Evolutionary conservation across 2,113 vertebrate genomes (phyloP), one percentile per base, ranked within the genome.

Genomic region (Platichthys stellatus): DNA sequence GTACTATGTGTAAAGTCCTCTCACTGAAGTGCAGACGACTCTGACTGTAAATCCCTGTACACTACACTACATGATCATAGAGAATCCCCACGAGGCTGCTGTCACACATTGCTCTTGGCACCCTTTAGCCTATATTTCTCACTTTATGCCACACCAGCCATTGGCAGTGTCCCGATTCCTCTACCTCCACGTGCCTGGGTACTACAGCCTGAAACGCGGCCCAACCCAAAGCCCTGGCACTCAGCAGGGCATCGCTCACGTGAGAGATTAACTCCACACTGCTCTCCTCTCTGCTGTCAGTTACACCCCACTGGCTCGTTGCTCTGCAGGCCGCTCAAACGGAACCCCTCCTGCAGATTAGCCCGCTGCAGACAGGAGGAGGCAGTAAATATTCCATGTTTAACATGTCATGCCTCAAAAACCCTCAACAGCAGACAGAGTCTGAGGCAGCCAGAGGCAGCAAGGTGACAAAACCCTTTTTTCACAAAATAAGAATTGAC

Each of bases 101-200:
- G 84, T 74, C 86, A 78, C 84, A 90, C 78, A 84, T 86, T 49
- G 69, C 85, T 75, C 31, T 59, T 77, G 68, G 80, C 80, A 78
- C 65, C 75, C 72, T 88, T 75, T 74, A 88, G 79, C 63, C 82
- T 67, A 72, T 84, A 86, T 85, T 79, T 71, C 72, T 81, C 78
- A 26, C 70, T 75, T 54, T 68, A 0, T 66, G 85, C 72, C 86
- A 87, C 53, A 40, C 60, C 63, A 73, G 80, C 85, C 77, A 3
- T 78, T 74, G 80, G 85, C 81, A 72, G 62, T 83, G 85, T 86
- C 79, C 86, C 80, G 86, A 63, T 89, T 90, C 78, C 60, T 74
- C 70, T 74, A 56, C 72, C 63, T 85, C 86, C 74, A 79, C 38
- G 57, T 83, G 86, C 78, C 72, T 14, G 12, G 56, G 64, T 51